Percentiles rank a stretch among this genome's conserved stretches.
These are phyloP conservation scores for Melanotaenia boesemani DNA, from an alignment of 2,797 vertebrate genomes.

Conservation along the genomic window DNA sequence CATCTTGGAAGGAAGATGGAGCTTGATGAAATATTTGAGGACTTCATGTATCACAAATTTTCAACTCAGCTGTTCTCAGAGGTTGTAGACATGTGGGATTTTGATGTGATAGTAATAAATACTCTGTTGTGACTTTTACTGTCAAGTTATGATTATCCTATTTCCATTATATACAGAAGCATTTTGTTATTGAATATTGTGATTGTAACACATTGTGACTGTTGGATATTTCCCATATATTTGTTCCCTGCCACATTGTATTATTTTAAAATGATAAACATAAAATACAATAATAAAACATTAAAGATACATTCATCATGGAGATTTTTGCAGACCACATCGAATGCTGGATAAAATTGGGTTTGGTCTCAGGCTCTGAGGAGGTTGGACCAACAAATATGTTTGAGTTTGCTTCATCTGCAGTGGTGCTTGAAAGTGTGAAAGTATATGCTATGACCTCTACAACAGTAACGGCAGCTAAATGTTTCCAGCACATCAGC, in stretches of 20 bases:
- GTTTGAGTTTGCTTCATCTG: neutral
- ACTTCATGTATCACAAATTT: conserved; percentile 16
- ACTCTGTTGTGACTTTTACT: too few species aligned
- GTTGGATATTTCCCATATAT: neutral
- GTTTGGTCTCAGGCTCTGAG: neutral
- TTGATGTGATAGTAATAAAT: neutral
- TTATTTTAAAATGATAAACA: neutral
- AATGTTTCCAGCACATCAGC: neutral
- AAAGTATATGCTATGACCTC: conserved; percentile 1
- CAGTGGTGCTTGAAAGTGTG: conserved; percentile 13
- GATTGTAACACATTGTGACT: neutral
- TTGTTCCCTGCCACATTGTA: neutral
- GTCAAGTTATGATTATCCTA: neutral
- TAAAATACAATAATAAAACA: neutral
- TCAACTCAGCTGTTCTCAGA: conserved; percentile 6
- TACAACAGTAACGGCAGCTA: conserved; percentile 1
- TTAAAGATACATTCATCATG: neutral
- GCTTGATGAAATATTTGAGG: conserved; percentile 17
- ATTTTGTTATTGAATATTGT: neutral
- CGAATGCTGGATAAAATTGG: neutral
- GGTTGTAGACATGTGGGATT: neutral
- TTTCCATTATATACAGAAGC: neutral
- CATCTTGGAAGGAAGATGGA: conserved; percentile 11
- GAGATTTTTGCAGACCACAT: neutral
- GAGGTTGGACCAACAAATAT: neutral